These are phyloP conservation scores for Ciconia stormi DNA, from an alignment of 2,113 vertebrate species.

Conservation along the genomic window DNA sequence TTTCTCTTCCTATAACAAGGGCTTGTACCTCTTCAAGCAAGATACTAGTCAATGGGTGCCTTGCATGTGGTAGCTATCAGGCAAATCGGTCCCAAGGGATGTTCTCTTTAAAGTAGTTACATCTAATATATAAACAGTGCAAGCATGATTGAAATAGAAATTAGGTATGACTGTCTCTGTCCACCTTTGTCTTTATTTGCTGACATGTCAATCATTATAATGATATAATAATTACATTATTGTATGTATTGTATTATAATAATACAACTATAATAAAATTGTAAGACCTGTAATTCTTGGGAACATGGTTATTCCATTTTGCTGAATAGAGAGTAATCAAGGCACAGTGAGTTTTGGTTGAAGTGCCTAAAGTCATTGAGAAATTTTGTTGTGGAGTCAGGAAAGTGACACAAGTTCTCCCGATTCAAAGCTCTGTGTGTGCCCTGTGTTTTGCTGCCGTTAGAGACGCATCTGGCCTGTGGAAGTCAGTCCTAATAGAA, in stretches of 20 bases:
- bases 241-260: no score
- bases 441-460: not conserved
- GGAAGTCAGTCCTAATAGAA: not conserved
- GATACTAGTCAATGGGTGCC: not conserved
- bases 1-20: not conserved
- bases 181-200: slow-evolving; percentile 44
- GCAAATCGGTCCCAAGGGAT: not conserved
- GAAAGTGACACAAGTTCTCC: not conserved
- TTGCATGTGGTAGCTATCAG: not conserved
- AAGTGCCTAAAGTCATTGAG: not conserved
- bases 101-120: not conserved
- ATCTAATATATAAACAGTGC: not conserved
- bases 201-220: not conserved
- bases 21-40: not conserved
- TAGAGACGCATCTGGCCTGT: not conserved
- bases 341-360: not conserved
- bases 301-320: not conserved
- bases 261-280: not conserved
- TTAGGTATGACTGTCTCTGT: not conserved
- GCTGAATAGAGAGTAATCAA: not conserved
- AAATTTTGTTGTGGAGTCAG: not conserved
- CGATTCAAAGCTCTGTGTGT: not conserved
- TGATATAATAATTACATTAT: not conserved
- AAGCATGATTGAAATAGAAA: slow-evolving; percentile 17
- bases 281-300: not conserved